These are phyloP conservation scores for Physella acuta DNA, from an alignment of 1,140 invertebrate genomes.

Conservation along the genomic window DNA sequence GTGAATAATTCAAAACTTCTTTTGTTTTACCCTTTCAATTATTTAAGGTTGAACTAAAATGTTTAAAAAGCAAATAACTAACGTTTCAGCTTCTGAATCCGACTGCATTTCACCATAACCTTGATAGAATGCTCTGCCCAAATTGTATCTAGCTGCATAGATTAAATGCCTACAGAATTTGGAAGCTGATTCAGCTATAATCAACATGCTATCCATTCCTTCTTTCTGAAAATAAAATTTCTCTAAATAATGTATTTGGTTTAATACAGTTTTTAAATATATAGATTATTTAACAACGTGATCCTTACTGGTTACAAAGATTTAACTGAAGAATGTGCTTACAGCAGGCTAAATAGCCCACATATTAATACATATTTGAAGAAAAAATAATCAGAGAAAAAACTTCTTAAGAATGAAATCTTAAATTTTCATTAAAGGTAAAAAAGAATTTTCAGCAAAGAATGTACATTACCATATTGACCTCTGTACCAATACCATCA, in stretches of 20 bases:
- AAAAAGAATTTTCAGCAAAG: no score
- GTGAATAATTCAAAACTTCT: no score
- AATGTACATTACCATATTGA: slow-evolving; percentile 24
- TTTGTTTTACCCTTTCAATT: neutral
- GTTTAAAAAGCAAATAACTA: slow-evolving; percentile 1
- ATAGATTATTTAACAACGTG: no score
- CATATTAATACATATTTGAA: no score
- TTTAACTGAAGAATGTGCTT: no score
- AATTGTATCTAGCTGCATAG: slow-evolving; percentile 52
- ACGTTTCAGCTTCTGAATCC: slow-evolving; percentile 57
- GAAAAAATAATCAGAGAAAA: no score
- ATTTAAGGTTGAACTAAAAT: neutral
- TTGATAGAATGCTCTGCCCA: slow-evolving; percentile 58
- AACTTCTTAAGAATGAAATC: no score
- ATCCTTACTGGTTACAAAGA: no score
- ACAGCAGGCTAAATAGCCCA: no score
- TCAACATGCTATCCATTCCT: slow-evolving; percentile 51
- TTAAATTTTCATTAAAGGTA: no score
- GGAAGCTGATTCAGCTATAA: slow-evolving; percentile 39
- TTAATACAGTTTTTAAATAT: neutral
- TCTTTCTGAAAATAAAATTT: slow-evolving; percentile 36
- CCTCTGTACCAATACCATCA: slow-evolving; percentile 24
- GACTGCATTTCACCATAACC: slow-evolving; percentile 55
- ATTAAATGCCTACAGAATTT: slow-evolving; percentile 44
- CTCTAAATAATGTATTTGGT: neutral